These are phyloP conservation scores for Lophura nycthemera DNA, from an alignment of 2,113 vertebrate genomes.

Conservation along the genomic window DNA sequence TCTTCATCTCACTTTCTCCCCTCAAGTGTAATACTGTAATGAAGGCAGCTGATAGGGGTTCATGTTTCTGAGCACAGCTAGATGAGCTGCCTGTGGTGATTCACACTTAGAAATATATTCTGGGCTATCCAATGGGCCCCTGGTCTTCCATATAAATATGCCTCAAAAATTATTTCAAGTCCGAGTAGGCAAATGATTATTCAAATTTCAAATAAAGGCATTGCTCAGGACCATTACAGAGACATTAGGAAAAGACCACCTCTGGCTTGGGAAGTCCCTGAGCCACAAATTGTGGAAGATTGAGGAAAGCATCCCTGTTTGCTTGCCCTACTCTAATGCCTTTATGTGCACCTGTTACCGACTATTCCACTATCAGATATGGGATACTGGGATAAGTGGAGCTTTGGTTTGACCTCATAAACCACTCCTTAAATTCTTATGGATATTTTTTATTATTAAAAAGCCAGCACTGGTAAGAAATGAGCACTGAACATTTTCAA, in stretches of 20 bases:
- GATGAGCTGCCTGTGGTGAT: not conserved
- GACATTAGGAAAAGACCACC: rapidly evolving
- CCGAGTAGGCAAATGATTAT: constrained; percentile 1
- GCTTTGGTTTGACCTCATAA: not conserved
- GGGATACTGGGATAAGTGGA: not conserved
- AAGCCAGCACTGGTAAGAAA: not conserved
- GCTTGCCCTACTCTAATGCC: not conserved
- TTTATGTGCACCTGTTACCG: not conserved
- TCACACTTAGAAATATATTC: not conserved
- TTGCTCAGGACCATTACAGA: not conserved
- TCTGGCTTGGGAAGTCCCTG: not conserved
- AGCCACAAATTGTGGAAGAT: not conserved
- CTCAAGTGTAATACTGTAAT: constrained; percentile 2
- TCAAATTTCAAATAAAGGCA: constrained; percentile 26
- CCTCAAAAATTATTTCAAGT: not conserved
- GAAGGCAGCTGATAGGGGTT: not conserved
- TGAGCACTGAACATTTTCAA: not conserved
- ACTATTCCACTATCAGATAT: not conserved
- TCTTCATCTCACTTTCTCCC: constrained; percentile 24
- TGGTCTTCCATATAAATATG: not conserved
- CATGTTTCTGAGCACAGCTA: not conserved
- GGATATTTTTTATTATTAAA: not conserved
- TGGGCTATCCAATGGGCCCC: not conserved
- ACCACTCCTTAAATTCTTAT: not conserved
- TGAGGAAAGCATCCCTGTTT: not conserved